Base-by-base conservation (phyloP, 2,797 vertebrate species). In the Cetoscarus ocellatus region DNA sequence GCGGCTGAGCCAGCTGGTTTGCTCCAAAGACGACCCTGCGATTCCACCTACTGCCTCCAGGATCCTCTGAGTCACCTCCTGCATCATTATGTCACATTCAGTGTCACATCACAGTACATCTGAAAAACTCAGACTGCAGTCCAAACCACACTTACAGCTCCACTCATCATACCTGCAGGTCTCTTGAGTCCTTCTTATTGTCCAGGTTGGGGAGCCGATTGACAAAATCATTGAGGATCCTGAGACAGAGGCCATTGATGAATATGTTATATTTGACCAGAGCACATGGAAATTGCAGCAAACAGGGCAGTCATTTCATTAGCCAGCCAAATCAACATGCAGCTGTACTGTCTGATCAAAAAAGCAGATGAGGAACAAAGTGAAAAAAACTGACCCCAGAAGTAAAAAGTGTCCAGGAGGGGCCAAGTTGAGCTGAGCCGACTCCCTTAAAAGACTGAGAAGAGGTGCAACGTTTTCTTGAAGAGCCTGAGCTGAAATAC, bases 1-100 rank as follows among this genome's bases (percentile, higher is more conserved):
- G 61, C 98, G 95, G 87, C 97, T 99, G 55, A 99, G 95, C 98
- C 98, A 99, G 68, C 98, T 99, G 67, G 98, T 99, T 87, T 99
- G 98, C 67, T 99, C 98, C 80, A 99, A 88, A 57, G 98, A 99
- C 0, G 98, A 99, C 1, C 98, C 98, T 2, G 96, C 98, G 14
- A 98, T 93, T 13, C 93, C 96, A 0, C 97, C 97, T 19, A 99
- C 96, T 0, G 96, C 94, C 80, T 99, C 98, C 8, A 99, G 89
- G 83, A 99, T 95, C 80, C 95, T 95, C 72, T 99, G 98, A n/a
- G 97, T 96, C 86, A 99, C 95, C 55, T 99, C 98, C 98, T 99
- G 68, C 50, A 64, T 0, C 8, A 63, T 5, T 13, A 54, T 5
- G 17, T 27, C 13, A 58, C 17, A 38, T 39, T 61, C 18, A 66